These are phyloP conservation scores for Pionites leucogaster DNA, from an alignment of 2,113 vertebrate species.

Conservation along the genomic window DNA sequence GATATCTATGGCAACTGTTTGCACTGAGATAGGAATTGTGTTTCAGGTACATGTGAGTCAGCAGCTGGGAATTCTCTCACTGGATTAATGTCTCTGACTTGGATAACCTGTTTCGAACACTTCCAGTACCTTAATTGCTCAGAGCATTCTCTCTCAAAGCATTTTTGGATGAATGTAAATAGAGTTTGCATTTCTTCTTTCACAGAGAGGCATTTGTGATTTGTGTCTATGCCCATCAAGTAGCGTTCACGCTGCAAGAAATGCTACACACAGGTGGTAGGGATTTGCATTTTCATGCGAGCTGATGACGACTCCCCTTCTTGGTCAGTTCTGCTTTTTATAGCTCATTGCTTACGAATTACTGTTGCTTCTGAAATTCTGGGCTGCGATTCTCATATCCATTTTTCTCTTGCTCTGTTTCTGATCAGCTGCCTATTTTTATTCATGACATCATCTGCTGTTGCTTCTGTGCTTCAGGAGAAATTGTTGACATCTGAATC, in stretches of 20 bases:
- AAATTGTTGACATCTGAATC: background rate
- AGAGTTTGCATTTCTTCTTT: background rate
- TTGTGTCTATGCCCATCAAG: background rate
- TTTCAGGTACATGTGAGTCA: background rate
- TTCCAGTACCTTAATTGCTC: background rate
- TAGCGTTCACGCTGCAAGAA: background rate
- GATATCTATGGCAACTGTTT: background rate
- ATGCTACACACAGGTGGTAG: background rate
- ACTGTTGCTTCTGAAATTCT: background rate
- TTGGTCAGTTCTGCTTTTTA: background rate
- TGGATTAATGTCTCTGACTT: background rate
- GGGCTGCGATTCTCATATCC: background rate
- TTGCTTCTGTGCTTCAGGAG: background rate
- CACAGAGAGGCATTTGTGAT: background rate
- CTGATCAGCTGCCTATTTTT: background rate
- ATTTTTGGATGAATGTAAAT: background rate
- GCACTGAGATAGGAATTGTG: background rate
- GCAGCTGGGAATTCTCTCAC: background rate
- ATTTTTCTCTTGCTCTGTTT: background rate
- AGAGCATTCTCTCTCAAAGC: background rate
- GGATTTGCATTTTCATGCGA: background rate
- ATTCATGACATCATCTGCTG: background rate
- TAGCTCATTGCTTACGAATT: background rate
- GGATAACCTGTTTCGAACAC: background rate
- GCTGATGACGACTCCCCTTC: background rate